These are phyloP conservation scores for Labeo rohita DNA, from an alignment of 2,113 vertebrate species.

Conservation along the genomic window DNA sequence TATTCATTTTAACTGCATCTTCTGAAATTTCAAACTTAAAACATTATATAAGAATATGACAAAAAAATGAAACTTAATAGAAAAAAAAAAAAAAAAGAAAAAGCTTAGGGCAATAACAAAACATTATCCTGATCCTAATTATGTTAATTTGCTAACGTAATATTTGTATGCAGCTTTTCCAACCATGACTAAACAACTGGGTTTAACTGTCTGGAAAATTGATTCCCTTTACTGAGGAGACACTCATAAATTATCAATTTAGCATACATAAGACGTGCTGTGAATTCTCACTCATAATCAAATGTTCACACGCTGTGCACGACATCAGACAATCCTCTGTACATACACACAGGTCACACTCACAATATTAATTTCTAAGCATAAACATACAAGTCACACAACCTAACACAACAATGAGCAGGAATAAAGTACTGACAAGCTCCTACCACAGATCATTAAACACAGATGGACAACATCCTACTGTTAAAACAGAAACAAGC, in stretches of 20 bases:
- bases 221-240: conserved; percentile 26
- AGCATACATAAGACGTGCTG: conserved; percentile 17
- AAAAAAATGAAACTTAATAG: neutral
- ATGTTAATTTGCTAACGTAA: neutral
- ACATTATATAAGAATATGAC: neutral
- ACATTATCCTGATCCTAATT: conserved; percentile 8
- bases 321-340: no score
- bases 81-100: neutral
- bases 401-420: neutral
- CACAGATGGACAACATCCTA: neutral
- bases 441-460: neutral
- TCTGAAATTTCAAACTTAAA: neutral
- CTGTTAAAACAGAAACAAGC: neutral
- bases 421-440: neutral
- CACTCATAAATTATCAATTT: conserved; percentile 25
- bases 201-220: conserved; percentile 35
- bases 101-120: neutral
- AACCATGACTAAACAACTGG: conserved; percentile 22
- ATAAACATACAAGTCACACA: neutral
- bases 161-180: conserved; percentile 12
- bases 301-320: neutral
- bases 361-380: neutral
- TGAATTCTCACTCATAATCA: conserved; percentile 7
- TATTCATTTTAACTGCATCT: neutral
- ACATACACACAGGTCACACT: neutral